Evolutionary conservation across 2,888 invertebrate genomes (phyloP).

Genomic region (Elegia similella): DNA sequence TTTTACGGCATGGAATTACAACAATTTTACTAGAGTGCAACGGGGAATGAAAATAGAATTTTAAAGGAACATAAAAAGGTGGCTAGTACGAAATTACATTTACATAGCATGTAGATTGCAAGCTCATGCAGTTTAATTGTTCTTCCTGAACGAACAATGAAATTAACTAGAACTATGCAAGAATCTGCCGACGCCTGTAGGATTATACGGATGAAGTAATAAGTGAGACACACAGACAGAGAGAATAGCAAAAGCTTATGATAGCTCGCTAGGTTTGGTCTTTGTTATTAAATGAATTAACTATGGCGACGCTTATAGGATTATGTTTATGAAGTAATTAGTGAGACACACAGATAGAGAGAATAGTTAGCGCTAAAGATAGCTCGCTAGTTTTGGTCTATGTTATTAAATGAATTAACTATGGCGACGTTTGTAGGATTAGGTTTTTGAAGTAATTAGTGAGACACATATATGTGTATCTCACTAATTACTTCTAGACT

Average conservation of each 20-base stretch:
- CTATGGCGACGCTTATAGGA: not conserved
- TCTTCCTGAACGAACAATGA: slow-evolving; percentile 28
- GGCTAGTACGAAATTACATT: slow-evolving; percentile 6
- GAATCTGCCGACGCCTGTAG: slow-evolving; percentile 30
- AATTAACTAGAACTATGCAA: slow-evolving; percentile 46
- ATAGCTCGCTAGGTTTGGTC: not conserved
- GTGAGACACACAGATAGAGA: too few relatives aligned
- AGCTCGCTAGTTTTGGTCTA: not conserved
- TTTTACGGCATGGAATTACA: not conserved
- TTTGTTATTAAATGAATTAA: not conserved
- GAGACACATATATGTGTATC: too few relatives aligned
- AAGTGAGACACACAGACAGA: slow-evolving; percentile 23
- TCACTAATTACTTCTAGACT: too few relatives aligned
- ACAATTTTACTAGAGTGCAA: not conserved
- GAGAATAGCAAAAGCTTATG: not conserved
- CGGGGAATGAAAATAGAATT: not conserved
- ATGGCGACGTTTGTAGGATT: too few relatives aligned
- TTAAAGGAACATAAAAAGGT: slow-evolving; percentile 4
- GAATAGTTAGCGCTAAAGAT: too few relatives aligned
- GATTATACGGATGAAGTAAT: slow-evolving; percentile 20
- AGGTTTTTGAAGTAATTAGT: too few relatives aligned
- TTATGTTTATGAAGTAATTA: too few relatives aligned
- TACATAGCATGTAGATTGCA: not conserved
- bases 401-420: not conserved
- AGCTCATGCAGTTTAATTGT: slow-evolving; percentile 37